Evolutionary conservation across 2,797 vertebrate species (phyloP).

Genomic region (Champsocephalus esox): DNA sequence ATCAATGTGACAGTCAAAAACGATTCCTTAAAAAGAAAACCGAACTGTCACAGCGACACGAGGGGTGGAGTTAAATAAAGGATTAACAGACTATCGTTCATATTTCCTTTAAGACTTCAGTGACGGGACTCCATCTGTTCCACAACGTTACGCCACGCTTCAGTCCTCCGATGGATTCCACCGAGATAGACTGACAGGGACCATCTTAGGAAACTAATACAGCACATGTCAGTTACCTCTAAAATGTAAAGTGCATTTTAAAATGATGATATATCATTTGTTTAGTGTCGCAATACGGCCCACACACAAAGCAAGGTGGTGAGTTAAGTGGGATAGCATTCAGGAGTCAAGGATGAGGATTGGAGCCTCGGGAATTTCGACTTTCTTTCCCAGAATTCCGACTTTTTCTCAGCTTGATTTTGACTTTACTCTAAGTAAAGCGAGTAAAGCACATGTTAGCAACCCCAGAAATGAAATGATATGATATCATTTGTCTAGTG

Average conservation of each 20-base stretch:
- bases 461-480: not conserved
- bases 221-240: not conserved
- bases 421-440: no score
- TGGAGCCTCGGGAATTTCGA: no score
- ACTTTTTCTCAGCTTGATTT: no score
- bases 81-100: slow-evolving; percentile 42
- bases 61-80: slow-evolving; percentile 9
- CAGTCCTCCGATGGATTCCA: slow-evolving; percentile 26
- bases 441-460: not conserved
- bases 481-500: not conserved
- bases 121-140: slow-evolving; percentile 56
- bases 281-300: not conserved
- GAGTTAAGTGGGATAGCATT: not conserved
- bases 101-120: slow-evolving; percentile 58
- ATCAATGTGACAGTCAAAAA: slow-evolving; percentile 38
- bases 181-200: slow-evolving; percentile 19
- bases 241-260: not conserved
- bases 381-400: no score
- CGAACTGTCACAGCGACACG: slow-evolving; percentile 36
- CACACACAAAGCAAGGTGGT: not conserved
- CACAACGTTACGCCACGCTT: slow-evolving; percentile 13
- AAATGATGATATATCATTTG: not conserved
- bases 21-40: slow-evolving; percentile 32
- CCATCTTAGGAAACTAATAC: not conserved
- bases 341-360: no score